Evolutionary conservation across 2,888 invertebrate species (phyloP), one percentile per base, ranked within the genome.

Genomic region (Cryptosula pallasiana): DNA sequence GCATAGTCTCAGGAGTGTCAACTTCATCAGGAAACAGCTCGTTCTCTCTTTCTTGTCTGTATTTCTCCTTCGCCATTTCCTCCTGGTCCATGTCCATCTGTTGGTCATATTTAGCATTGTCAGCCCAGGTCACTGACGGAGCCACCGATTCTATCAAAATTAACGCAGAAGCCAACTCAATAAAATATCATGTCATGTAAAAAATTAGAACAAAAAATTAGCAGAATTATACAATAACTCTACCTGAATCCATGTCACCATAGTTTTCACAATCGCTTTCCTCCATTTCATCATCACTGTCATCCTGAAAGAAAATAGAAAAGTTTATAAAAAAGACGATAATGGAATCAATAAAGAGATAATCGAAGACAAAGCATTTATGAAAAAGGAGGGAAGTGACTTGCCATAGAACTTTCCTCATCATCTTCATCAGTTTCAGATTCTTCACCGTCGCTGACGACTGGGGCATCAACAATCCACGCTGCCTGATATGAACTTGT

Each of bases 401-500:
- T 45, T 45, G 45, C 74, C 36, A 73, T 70, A 23, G 55, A 54
- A 5, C 71, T 73, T 5, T 75, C 76, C 29, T 85, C 86, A 0
- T 86, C 87, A 0, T 84, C 87, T 9, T 87, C 77, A 34, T 76
- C 78, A 71, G 77, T 78, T 32, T 78, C 86, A 63, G 87, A 86
- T 0, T 75, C 76, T 55, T 75, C 73, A 32, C 34, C 87, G 0
- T 83, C 87, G 69, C 87, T 87, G 9, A 86, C 69, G 71, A 58
- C 72, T 70, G 25, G 71, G 57, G 80, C 81, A 57, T 87, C 87
- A 2, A 87, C 85, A 74, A 88, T 87, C 88, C 88, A 88, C 69
- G 95, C 92, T 1, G 97, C 94, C 86, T 99, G 98, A 84, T 99
- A 99, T 72, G 93, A 93, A 1, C 97, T 97, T 86, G 94, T 96